phyloP scores from a whole-genome alignment of 2,888 invertebrate species.

The Eucera pruinosa region DNA sequence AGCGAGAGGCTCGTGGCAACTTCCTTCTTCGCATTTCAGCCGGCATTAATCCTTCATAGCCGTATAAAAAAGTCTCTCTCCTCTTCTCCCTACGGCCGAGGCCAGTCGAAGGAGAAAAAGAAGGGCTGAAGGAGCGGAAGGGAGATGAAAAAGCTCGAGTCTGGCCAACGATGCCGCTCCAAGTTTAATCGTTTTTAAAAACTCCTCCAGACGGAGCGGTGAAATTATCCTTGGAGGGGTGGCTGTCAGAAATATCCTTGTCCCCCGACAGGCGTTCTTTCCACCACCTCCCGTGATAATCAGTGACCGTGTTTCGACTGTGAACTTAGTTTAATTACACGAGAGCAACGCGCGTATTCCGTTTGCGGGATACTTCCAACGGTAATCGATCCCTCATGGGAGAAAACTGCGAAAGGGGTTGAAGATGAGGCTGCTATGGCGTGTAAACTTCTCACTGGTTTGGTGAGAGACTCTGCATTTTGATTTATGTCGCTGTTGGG shows the following conservation, averaged over 20 bases:
- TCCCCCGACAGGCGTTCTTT: conserved; percentile 27
- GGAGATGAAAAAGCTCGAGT: conserved; percentile 28
- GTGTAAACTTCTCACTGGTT: not conserved
- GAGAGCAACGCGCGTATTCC: conserved; percentile 35
- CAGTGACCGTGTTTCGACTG: conserved; percentile 41
- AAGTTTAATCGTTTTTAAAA: conserved; percentile 67
- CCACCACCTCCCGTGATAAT: conserved; percentile 48
- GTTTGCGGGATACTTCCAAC: not conserved
- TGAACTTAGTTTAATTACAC: conserved; percentile 41
- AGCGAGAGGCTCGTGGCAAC: conserved; percentile 36
- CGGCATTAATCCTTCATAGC: conserved; percentile 58
- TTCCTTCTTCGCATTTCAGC: conserved; percentile 47
- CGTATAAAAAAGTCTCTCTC: conserved; percentile 37
- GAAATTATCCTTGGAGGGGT: conserved; percentile 53
- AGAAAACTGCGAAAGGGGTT: not conserved
- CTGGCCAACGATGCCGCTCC: conserved; percentile 33
- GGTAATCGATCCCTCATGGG: conserved; percentile 29
- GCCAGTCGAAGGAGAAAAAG: not conserved
- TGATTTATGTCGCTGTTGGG: not conserved
- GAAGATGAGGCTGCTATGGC: conserved; percentile 3
- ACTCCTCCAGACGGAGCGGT: conserved; percentile 42
- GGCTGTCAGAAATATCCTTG: conserved; percentile 32
- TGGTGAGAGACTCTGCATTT: not conserved
- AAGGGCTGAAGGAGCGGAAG: conserved; percentile 7
- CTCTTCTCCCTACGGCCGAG: not conserved